phyloP scores from a whole-genome alignment of 1,140 invertebrate genomes.

The Melipona quadrifasciata region DNA sequence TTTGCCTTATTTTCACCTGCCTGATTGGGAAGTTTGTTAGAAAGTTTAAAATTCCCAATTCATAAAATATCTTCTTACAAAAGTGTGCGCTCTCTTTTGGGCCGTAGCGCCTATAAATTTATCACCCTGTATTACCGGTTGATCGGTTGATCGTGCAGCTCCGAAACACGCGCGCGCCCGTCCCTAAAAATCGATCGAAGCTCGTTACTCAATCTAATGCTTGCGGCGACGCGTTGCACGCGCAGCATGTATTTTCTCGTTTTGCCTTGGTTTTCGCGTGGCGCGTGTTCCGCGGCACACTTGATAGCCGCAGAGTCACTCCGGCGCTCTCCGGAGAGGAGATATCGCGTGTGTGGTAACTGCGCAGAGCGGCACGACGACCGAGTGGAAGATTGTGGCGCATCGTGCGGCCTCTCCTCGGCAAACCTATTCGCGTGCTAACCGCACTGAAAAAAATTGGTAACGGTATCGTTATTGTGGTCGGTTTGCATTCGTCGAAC shows the following conservation, averaged over 20 bases:
- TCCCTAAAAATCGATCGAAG: slow-evolving; percentile 4
- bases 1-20: too few relatives aligned
- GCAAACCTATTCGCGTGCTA: slow-evolving; percentile 65
- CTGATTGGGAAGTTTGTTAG: too few relatives aligned
- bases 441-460: slow-evolving; percentile 67
- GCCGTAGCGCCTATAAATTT: too few relatives aligned
- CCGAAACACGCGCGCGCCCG: neutral
- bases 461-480: slow-evolving; percentile 74
- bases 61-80: too few relatives aligned
- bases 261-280: slow-evolving; percentile 28
- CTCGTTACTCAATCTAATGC: slow-evolving; percentile 22
- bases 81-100: too few relatives aligned
- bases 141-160: too few relatives aligned
- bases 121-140: too few relatives aligned
- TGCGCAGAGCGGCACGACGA: neutral
- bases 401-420: slow-evolving; percentile 41
- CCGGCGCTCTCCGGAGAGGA: neutral
- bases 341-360: slow-evolving; percentile 56
- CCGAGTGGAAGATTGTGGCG: slow-evolving; percentile 35
- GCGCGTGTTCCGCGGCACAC: slow-evolving; percentile 13
- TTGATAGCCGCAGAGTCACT: neutral
- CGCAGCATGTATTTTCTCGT: slow-evolving; percentile 23
- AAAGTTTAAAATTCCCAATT: too few relatives aligned
- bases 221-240: slow-evolving; percentile 33
- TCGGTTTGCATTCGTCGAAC: slow-evolving; percentile 70